phyloP scores from a whole-genome alignment of 1,140 invertebrate genomes.

The Nephila pilipes region DNA sequence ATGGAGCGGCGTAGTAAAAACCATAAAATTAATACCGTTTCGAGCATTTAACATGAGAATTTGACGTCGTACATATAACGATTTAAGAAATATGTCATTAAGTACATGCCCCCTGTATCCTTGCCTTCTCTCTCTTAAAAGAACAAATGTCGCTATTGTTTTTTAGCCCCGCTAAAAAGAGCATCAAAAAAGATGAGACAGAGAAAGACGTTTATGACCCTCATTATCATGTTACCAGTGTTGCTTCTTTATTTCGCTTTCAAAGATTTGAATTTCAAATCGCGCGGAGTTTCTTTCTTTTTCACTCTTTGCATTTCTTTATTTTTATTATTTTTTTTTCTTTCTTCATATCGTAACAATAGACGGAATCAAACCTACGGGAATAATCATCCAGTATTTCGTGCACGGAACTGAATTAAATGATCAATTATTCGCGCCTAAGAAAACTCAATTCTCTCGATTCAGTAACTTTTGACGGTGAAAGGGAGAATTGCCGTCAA shows the following conservation, averaged over 20 bases:
- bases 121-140: conserved; percentile 9
- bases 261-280: conserved; percentile 75
- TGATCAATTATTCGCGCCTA: conserved; percentile 61
- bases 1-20: conserved; percentile 70
- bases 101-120: conserved; percentile 68
- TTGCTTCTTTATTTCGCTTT: conserved; percentile 73
- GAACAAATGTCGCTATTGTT: conserved; percentile 75
- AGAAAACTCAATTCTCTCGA: conserved; percentile 40
- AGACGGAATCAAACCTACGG: conserved; percentile 3
- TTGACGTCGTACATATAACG: conserved; percentile 65
- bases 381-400: conserved; percentile 51
- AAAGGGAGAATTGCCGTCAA: background rate
- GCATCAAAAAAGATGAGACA: conserved; percentile 63
- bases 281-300: conserved; percentile 2
- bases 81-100: conserved; percentile 73
- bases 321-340: conserved; percentile 13
- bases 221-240: conserved; percentile 73
- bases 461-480: conserved; percentile 24
- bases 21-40: conserved; percentile 77
- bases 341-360: conserved; percentile 43
- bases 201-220: conserved; percentile 66
- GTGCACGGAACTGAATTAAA: conserved; percentile 55
- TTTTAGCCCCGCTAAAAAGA: conserved; percentile 67
- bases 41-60: conserved; percentile 72
- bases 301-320: background rate